These are phyloP conservation scores for Phalanger gymnotis DNA, from an alignment of 2,797 vertebrate species.

Conservation along the genomic window DNA sequence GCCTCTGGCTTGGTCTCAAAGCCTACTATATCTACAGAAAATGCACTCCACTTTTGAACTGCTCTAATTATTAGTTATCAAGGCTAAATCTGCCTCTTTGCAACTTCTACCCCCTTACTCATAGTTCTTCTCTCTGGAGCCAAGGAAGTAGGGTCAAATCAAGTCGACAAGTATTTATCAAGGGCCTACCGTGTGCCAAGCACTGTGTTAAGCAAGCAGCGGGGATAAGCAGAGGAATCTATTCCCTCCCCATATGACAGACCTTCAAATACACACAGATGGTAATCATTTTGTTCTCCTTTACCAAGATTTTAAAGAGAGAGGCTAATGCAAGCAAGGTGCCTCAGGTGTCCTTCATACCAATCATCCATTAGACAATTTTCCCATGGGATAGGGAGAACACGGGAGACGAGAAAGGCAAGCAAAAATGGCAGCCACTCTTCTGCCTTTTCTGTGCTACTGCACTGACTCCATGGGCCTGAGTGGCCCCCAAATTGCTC, in stretches of 20 bases:
- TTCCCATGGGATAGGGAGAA: background rate
- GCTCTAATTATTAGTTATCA: background rate
- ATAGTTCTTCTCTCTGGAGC: background rate
- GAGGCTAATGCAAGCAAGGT: background rate
- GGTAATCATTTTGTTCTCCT: background rate
- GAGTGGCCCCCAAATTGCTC: background rate
- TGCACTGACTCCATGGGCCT: background rate
- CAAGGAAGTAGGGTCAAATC: background rate
- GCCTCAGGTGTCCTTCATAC: background rate
- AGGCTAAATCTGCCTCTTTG: background rate
- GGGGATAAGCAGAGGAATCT: background rate
- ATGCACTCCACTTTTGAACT: background rate
- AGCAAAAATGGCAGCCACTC: background rate
- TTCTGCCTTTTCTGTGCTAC: background rate
- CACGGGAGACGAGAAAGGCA: background rate
- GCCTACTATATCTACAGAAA: background rate
- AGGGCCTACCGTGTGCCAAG: background rate
- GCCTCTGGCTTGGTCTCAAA: background rate
- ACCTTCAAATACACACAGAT: background rate
- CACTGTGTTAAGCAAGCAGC: background rate
- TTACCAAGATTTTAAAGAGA: background rate
- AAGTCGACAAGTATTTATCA: background rate
- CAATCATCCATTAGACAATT: background rate
- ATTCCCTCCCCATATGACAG: background rate
- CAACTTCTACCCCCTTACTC: background rate